A percentile compares a stretch with the other conserved stretches of the same genome.
Evolutionary conservation across 2,888 invertebrate genomes (phyloP).

Genomic region (Cataglyphis altisquamis): DNA sequence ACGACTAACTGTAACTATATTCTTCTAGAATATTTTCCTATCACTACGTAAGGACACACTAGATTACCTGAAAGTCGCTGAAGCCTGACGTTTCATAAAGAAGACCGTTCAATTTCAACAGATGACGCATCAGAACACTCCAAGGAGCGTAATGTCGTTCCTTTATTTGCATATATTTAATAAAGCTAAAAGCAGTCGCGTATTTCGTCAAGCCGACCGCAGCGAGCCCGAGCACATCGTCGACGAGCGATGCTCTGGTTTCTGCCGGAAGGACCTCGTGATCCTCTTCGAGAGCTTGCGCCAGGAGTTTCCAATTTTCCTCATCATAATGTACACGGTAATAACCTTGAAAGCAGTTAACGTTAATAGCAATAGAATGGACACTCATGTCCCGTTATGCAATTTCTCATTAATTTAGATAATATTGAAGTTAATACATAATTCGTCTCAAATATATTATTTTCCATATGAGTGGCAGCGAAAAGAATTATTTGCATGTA

Average conservation of each 20-base stretch:
- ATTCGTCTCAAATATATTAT: not conserved
- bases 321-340: conserved; percentile 83
- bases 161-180: conserved; percentile 86
- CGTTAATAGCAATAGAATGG: conserved; percentile 24
- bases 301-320: conserved; percentile 80
- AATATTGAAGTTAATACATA: conserved; percentile 17
- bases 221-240: conserved; percentile 87
- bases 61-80: conserved; percentile 79
- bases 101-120: conserved; percentile 84
- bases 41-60: not conserved
- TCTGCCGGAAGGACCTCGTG: conserved; percentile 85
- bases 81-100: conserved; percentile 80
- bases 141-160: conserved; percentile 87
- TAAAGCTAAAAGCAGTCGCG: conserved; percentile 86
- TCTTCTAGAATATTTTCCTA: not conserved
- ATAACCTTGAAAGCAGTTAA: conserved; percentile 80
- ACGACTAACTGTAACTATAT: not conserved
- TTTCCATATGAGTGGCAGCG: not conserved
- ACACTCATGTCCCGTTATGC: not conserved
- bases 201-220: conserved; percentile 85
- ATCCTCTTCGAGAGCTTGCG: conserved; percentile 75
- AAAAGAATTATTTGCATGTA: not conserved
- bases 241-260: conserved; percentile 88
- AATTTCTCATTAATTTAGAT: conserved; percentile 7
- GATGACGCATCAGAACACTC: conserved; percentile 85